A percentile compares a stretch with the other conserved stretches of the same genome.
Evolutionary conservation across 2,888 invertebrate species (phyloP).

Genomic region (Pammene fasciana): DNA sequence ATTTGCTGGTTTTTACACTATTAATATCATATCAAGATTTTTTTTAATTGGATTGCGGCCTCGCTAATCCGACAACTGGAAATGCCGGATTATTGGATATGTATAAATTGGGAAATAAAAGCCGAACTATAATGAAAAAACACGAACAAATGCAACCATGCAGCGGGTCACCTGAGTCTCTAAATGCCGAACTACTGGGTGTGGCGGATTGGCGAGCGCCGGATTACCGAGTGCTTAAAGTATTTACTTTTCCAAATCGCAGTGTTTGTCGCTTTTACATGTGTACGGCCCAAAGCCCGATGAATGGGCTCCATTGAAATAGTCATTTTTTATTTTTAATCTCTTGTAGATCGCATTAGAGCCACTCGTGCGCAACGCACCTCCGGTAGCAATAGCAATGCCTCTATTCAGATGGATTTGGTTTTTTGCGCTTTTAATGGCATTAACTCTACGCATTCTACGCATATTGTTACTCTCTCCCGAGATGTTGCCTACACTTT

Average conservation of each 20-base stretch:
- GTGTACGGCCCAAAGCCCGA: slow-evolving; percentile 15
- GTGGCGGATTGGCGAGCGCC: no score
- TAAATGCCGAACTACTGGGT: no score
- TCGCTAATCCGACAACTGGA: no score
- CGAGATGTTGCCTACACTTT: background rate
- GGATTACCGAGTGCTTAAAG: background rate
- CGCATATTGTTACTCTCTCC: slow-evolving; percentile 1
- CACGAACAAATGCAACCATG: no score
- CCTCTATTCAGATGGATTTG: slow-evolving; percentile 19
- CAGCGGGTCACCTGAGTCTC: no score
- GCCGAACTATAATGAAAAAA: no score
- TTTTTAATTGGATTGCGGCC: no score
- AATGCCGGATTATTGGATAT: no score
- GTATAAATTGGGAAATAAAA: no score
- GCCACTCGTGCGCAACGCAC: slow-evolving; percentile 32
- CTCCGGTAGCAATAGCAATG: background rate
- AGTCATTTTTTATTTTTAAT: slow-evolving; percentile 24
- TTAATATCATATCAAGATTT: no score
- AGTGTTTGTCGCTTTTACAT: slow-evolving; percentile 12
- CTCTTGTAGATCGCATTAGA: slow-evolving; percentile 25
- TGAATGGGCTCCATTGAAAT: slow-evolving; percentile 27
- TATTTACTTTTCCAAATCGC: slow-evolving; percentile 12
- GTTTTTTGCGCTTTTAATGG: slow-evolving; percentile 17
- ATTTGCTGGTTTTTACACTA: no score
- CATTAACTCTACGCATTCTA: slow-evolving; percentile 1